A percentile compares a stretch with the other conserved stretches of the same genome.
These are phyloP conservation scores for Elephas maximus DNA, from an alignment of 2,113 vertebrate species.

Conservation along the genomic window DNA sequence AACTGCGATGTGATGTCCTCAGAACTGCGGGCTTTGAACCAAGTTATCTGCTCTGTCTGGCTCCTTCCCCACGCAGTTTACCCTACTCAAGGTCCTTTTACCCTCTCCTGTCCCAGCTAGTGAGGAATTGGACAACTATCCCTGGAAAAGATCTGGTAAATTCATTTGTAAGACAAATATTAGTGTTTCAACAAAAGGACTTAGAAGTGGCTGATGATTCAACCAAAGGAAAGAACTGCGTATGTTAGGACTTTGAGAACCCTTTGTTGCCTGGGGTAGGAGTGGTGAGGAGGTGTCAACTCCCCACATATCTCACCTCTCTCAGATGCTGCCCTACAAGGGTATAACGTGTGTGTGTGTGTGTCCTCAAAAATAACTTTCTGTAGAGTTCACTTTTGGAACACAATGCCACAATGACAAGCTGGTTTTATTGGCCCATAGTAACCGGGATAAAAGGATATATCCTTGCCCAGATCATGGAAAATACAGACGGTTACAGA, in stretches of 20 bases:
- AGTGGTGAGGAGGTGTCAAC: rapidly evolving
- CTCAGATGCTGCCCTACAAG: not conserved
- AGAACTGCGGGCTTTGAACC: rapidly evolving
- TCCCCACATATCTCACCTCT: not conserved
- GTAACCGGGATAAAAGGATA: not conserved
- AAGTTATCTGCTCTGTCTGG: not conserved
- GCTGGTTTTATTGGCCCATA: not conserved
- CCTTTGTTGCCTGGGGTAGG: not conserved
- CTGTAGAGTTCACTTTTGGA: not conserved
- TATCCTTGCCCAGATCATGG: not conserved
- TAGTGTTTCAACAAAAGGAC: not conserved
- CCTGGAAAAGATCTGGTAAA: not conserved
- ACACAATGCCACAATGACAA: rapidly evolving
- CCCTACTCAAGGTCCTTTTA: rapidly evolving
- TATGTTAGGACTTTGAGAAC: not conserved
- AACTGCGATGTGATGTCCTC: rapidly evolving
- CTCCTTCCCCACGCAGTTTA: not conserved
- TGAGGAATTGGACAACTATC: rapidly evolving
- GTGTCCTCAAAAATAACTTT: not conserved
- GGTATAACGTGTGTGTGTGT: not conserved
- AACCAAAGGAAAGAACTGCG: not conserved
- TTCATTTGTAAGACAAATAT: not conserved
- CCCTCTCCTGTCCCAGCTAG: not conserved
- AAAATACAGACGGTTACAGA: not conserved
- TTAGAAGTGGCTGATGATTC: not conserved